These are phyloP conservation scores for Acanthaster planci DNA, from an alignment of 35 echinoderm and acorn worm genomes.

Conservation along the genomic window DNA sequence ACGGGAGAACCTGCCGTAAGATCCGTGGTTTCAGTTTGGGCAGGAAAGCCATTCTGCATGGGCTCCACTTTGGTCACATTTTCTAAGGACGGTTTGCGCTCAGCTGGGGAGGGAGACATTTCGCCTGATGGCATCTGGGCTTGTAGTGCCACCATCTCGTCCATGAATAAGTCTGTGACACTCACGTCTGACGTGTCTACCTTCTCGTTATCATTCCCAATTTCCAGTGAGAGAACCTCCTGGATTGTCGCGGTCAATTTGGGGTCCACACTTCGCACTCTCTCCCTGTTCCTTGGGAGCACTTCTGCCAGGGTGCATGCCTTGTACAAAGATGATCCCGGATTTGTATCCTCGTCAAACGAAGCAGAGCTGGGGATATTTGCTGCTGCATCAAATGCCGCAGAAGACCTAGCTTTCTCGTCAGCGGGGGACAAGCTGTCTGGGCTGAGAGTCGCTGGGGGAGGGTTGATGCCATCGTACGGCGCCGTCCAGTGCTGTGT, in stretches of 20 bases:
- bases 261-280: conserved; percentile 15
- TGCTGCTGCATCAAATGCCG: background rate
- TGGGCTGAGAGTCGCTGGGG: conserved; percentile 46
- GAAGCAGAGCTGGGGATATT: background rate
- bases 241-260: conserved; percentile 33
- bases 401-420: background rate
- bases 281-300: background rate
- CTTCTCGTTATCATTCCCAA: background rate
- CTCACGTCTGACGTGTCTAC: conserved; percentile 33
- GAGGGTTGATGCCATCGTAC: conserved; percentile 78
- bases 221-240: conserved; percentile 26
- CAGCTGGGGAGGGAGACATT: no score
- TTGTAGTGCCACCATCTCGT: background rate
- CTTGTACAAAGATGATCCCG: background rate
- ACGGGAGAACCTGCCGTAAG: background rate
- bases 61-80: background rate
- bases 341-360: background rate
- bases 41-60: background rate
- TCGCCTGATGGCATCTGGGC: background rate
- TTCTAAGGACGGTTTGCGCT: background rate
- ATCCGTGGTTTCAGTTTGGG: background rate
- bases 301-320: background rate
- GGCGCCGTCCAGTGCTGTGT: conserved; percentile 72
- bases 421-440: background rate
- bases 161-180: conserved; percentile 11